Base-by-base conservation (phyloP, 2,888 invertebrate species). In the Boloria selene region DNA sequence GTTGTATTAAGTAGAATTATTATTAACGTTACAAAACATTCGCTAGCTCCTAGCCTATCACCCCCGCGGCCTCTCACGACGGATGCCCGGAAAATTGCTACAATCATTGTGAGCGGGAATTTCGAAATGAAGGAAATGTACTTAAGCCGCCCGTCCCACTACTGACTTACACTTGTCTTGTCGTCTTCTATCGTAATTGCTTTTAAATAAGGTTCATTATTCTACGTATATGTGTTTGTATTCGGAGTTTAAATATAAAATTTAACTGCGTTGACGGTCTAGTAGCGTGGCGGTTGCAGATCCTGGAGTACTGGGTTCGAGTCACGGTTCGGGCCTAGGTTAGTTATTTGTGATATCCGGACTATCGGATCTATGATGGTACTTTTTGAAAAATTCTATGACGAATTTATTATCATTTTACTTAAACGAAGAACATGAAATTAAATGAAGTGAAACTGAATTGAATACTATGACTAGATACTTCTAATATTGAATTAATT, bases 51-150 rank as follows among this genome's bases (percentile, higher is more conserved):
- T 51, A 16, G 75, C 45, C 78, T 74, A 74, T 70, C 75, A 72
- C 80, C 80, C 82, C 79, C 80, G 79, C 79, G 81, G 81, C 82
- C 82, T 83, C 85, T 83, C 84, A 83, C 85, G 90, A 88, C 88
- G 90, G 90, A 90, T 88, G 88, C 88, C 86, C 84, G 87, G 90
- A 90, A 90, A 90, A 91, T 91, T 91, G 91, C 89, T 89, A 90
- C 91, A 90, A 90, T 90, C 88, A 91, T 91, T 88, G 90, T 85
- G 75, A 87, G 88, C 83, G 86, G 82, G 90, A 88, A 90, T 90
- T 82, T 79, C 87, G 86, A 87, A 89, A 91, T 91, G 91, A 91
- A 90, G 90, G 89, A 90, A 88, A 84, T 78, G 83, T 86, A 85
- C 88, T 84, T 84, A 81, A 80, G 79, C 75, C 79, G 75, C 77